A percentile compares a stretch with the other conserved stretches of the same genome.
Conservation (phyloP, 1,140 invertebrate genomes). For the Contarinia nasturtii region DNA sequence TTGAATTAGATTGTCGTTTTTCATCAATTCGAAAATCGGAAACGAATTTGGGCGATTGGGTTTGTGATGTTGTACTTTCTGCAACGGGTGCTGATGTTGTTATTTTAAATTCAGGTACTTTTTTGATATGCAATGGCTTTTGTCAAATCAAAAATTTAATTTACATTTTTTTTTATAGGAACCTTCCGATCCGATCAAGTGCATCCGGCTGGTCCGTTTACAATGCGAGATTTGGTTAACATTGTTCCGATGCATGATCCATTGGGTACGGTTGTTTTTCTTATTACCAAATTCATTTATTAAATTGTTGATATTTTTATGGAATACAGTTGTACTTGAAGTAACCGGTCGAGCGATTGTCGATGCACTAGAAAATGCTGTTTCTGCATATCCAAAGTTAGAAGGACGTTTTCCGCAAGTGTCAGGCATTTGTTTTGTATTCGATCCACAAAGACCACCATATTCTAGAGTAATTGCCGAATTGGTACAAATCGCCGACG, state of each 20-base stretch:
- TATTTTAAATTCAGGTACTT: conserved; percentile 70
- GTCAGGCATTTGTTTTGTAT: conserved; percentile 63
- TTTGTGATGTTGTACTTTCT: conserved; percentile 69
- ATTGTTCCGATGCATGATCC: conserved; percentile 72
- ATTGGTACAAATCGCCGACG: conserved; percentile 64
- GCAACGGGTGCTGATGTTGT: conserved; percentile 68
- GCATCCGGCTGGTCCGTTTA: conserved; percentile 62
- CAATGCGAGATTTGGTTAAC: conserved; percentile 58
- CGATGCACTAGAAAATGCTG: conserved; percentile 58
- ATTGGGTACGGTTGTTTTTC: too few species aligned
- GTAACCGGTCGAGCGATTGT: conserved; percentile 43
- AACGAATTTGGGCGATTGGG: conserved; percentile 81
- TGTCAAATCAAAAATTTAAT: not conserved
- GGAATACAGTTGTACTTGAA: conserved; percentile 51
- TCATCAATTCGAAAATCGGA: conserved; percentile 55
- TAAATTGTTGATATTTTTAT: too few species aligned
- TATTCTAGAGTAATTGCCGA: conserved; percentile 47
- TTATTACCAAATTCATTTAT: too few species aligned
- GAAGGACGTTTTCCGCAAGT: conserved; percentile 70
- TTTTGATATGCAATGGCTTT: conserved; percentile 20
- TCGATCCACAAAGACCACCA: conserved; percentile 52
- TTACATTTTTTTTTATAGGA: not conserved
- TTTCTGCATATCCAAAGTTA: conserved; percentile 52
- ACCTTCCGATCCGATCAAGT: conserved; percentile 29
- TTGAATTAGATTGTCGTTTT: conserved; percentile 71